phyloP scores from a whole-genome alignment of 1,140 invertebrate species.

The Parasteatoda tepidariorum region DNA sequence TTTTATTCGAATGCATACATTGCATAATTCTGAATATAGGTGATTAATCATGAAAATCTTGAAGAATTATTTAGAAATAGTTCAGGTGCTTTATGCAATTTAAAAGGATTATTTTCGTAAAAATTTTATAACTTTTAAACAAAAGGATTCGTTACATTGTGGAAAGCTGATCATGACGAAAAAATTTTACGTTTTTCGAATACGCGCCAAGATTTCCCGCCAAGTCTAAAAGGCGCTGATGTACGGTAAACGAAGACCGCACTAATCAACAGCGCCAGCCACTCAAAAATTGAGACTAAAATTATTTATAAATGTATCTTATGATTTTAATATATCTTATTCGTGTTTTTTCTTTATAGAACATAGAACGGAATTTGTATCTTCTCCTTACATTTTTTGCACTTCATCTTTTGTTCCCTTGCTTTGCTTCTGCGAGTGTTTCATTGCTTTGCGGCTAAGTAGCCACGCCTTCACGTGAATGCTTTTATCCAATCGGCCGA shows the following conservation, averaged over 20 bases:
- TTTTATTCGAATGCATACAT: no score
- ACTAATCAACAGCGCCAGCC: not conserved
- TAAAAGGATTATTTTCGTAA: not conserved
- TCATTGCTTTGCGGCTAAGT: constrained; percentile 26
- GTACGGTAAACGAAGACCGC: not conserved
- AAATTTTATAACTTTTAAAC: not conserved
- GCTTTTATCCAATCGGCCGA: not conserved
- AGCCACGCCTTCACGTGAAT: not conserved
- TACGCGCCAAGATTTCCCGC: constrained; percentile 38
- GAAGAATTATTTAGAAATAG: not conserved
- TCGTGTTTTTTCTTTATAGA: not conserved
- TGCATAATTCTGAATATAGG: not conserved
- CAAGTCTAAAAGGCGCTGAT: not conserved
- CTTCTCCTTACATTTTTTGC: not conserved
- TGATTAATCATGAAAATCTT: not conserved
- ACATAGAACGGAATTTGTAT: constrained; percentile 11
- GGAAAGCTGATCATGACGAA: not conserved
- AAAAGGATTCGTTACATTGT: not conserved
- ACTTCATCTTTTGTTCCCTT: not conserved
- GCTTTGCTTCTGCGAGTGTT: not conserved
- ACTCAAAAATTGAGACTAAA: not conserved
- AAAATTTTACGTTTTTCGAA: not conserved
- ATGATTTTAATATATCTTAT: constrained; percentile 5
- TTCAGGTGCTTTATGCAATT: not conserved
- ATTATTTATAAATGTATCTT: not conserved